Base-by-base conservation (phyloP, 2,113 vertebrate species). In the Phyllopteryx taeniolatus region DNA sequence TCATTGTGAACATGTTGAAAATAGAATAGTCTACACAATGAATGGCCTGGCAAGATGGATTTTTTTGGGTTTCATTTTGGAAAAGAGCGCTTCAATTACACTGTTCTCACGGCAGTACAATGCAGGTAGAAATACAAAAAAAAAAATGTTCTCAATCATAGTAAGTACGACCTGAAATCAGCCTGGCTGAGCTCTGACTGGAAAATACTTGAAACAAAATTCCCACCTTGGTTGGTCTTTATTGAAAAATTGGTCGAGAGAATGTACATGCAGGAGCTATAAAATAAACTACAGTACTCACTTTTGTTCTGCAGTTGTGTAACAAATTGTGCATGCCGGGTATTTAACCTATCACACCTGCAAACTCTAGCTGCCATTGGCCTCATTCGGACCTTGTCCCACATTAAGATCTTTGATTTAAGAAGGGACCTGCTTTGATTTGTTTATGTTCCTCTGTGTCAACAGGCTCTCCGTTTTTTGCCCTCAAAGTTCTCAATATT, bases 301-400 rank as follows among this genome's bases (percentile, higher is more conserved):
- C 15, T 12, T 27, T 27, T 27, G 56, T 35, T 60, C 4, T 60
- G 31, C 13, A 61, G 14, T 33, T 35, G 31, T 9, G 14, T 61
- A 8, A 35, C 31, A 15, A 35, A 61, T 15, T 15, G 17, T 19
- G 15, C 15, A 8, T 35, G 27, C 31, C 31, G 15, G 31, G 31
- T 35, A 35, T 61, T 61, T 43, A 46, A 65, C n/a, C 63, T 22
- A 12, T 43, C 1, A 44, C 9, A 59, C 22, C 22, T 13, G 56
- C 4, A 71, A 42, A 22, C 83, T 89, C 74, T 82, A 87, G 86
- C 87, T 89, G 86, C 85, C 86, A 76, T 70, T 83, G 85, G 83
- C 72, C 74, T 4, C 6, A 47, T 80, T 75, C 63, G 60, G 59
- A 72, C 31, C 2, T 73, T 35, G 27, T 27, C 12, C 47, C 15